These are phyloP conservation scores for Chaitophorus viminalis DNA, from an alignment of 2,888 invertebrate genomes.

Conservation along the genomic window DNA sequence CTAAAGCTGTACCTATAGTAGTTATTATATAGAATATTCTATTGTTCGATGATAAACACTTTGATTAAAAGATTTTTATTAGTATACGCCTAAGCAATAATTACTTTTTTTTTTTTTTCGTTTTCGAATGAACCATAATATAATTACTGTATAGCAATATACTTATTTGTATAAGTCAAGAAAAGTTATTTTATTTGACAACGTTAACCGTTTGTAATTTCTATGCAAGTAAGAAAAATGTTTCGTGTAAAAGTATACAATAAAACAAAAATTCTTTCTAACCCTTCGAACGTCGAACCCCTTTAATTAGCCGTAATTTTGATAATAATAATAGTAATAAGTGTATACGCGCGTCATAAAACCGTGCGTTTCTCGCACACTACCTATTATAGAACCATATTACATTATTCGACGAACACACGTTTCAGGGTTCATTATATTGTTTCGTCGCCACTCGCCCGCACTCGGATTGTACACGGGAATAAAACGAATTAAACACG, in stretches of 20 bases:
- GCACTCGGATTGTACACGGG: background rate
- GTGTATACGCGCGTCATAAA: background rate
- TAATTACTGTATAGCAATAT: no score
- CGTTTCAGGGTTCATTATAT: background rate
- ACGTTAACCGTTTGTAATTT: background rate
- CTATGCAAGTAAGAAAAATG: background rate
- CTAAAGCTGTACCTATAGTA: no score
- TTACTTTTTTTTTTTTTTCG: background rate
- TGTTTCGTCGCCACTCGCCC: background rate
- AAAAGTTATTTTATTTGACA: no score
- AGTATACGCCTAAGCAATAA: background rate
- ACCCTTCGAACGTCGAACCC: background rate
- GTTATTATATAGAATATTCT: no score
- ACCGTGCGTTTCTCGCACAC: background rate
- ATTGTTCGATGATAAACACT: background rate
- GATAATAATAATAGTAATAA: background rate
- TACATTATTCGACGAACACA: background rate
- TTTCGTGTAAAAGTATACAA: background rate
- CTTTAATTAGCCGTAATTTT: background rate
- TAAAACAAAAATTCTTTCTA: background rate
- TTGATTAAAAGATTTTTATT: background rate
- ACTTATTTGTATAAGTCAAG: no score
- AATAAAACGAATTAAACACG: constrained; percentile 7
- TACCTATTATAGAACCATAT: no score
- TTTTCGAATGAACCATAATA: background rate